Evolutionary conservation across 2,113 vertebrate species (phyloP), one percentile per base, ranked within the genome.

Genomic region (Oreochromis niloticus): DNA sequence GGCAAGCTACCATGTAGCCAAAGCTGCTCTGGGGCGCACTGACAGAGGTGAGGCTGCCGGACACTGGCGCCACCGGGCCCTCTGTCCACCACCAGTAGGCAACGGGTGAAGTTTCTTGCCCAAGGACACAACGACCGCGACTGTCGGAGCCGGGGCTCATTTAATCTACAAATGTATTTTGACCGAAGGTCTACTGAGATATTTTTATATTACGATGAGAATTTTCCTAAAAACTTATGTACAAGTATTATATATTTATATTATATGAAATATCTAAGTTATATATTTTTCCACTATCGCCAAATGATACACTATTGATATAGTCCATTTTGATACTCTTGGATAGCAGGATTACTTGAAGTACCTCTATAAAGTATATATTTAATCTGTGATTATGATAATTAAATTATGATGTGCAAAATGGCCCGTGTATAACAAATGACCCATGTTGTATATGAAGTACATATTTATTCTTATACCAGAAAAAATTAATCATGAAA

Each of bases 391-490:
- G 24, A 46, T 73, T 17, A 27, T 27, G 41, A 46, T 46, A 17
- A 73, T 46, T 46, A 46, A 46, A 73, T 46, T 17, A 48, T 71
- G 39, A 71, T 30, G 68, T 75, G 41, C 24, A 75, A 75, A 52
- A 36, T 63, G 9, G 32, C 3, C 16, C 6, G 6, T 6, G 27
- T 32, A 63, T 36, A 34, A n/a, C 16, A 19, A 63, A 73, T 73
- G 66, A 6, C 66, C 39, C 22, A 7, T 7, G 41, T 19, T 75
- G 24, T 75, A 48, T 30, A 75, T 48, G 68, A 48, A 75, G 84
- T 43, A 86, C 7, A 91, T 3, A 68, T 93, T 87, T 92, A 92
- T 93, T 91, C 9, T n/a, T 9, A 78, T 41, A 41, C 11, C 68
- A 19, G 68, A 3, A 14, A 63, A 36, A 19, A 63, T 24, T 16